phyloP scores from a whole-genome alignment of 2,113 vertebrate genomes.

The Tauraco erythrolophus region DNA sequence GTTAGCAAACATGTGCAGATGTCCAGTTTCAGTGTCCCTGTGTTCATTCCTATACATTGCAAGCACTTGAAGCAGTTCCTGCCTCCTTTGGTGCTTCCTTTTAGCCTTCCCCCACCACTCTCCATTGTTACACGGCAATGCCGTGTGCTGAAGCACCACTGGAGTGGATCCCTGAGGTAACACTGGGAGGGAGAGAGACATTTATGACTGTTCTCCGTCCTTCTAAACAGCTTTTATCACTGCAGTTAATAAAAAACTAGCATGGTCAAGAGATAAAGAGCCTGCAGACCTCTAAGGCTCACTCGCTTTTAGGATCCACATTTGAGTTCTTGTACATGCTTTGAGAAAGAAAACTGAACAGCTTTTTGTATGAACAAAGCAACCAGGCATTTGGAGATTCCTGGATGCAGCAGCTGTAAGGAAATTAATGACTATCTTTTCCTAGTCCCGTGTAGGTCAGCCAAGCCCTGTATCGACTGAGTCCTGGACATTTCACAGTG shows the following conservation, averaged over 20 bases:
- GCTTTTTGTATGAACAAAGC: background rate
- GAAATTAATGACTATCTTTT: background rate
- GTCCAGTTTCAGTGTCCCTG: background rate
- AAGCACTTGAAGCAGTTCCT: background rate
- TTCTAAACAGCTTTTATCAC: constrained; percentile 1
- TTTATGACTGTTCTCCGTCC: background rate
- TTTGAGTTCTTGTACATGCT: background rate
- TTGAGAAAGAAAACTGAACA: background rate
- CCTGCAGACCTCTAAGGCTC: background rate
- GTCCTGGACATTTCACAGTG: background rate
- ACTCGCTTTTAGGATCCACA: background rate
- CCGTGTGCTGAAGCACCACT: background rate
- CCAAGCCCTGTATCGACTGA: background rate
- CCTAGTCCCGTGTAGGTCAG: background rate
- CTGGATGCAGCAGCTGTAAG: background rate
- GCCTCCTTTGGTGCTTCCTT: background rate
- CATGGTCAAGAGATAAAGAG: background rate
- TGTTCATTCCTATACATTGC: background rate
- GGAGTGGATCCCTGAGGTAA: background rate
- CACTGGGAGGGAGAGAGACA: background rate
- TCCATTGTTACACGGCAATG: background rate
- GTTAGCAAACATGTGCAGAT: background rate
- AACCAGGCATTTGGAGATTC: background rate
- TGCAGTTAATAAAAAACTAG: background rate
- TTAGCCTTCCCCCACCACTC: background rate